phyloP scores from a whole-genome alignment of 2,888 invertebrate genomes.

The Acronicta aceris region DNA sequence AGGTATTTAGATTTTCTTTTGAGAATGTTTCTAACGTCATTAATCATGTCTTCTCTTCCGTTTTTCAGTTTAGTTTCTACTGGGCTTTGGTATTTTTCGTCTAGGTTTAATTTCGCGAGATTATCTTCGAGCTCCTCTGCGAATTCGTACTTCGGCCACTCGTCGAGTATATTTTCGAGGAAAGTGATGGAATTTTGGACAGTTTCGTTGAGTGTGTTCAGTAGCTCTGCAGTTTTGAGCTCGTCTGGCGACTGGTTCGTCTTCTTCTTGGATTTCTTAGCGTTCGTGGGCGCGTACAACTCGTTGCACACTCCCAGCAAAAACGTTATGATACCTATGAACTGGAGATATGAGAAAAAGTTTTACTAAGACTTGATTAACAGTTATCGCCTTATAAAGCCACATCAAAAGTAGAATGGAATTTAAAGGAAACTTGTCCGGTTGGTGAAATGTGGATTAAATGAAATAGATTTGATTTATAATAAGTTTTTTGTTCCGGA shows the following conservation, averaged over 20 bases:
- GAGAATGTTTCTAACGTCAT: conserved; percentile 86
- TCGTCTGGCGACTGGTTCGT: conserved; percentile 83
- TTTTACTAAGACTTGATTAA: no score
- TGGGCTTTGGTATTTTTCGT: conserved; percentile 74
- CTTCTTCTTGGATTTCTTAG: conserved; percentile 90
- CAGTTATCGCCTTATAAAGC: no score
- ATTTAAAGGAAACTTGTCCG: no score
- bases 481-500: background rate
- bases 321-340: conserved; percentile 88
- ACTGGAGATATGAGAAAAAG: conserved; percentile 72
- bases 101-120: conserved; percentile 75
- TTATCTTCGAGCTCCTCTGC: conserved; percentile 73
- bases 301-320: conserved; percentile 89
- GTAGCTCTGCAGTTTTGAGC: conserved; percentile 70
- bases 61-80: conserved; percentile 82
- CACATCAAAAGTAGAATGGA: no score
- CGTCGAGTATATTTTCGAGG: conserved; percentile 80
- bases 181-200: conserved; percentile 73
- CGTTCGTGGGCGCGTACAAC: conserved; percentile 81
- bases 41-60: conserved; percentile 85
- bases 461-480: no score
- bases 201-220: conserved; percentile 73
- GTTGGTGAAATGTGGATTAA: no score
- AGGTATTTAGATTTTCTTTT: conserved; percentile 89
- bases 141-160: conserved; percentile 76